phyloP scores from a whole-genome alignment of 2,888 invertebrate species.

The Sphaerophoria rueppellii region DNA sequence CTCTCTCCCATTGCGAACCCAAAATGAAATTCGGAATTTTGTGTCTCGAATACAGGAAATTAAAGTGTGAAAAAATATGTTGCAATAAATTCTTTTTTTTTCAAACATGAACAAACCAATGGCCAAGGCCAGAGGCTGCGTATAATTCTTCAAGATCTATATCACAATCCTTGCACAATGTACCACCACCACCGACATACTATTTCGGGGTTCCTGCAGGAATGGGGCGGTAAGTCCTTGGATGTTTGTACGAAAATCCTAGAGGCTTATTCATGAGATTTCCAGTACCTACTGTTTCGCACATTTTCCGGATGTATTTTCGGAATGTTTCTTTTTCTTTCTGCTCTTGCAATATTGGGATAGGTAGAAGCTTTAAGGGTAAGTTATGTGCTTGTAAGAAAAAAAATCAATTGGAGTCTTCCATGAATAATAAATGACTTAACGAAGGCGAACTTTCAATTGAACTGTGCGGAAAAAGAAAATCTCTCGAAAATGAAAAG shows the following conservation, averaged over 20 bases:
- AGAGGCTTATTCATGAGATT: neutral
- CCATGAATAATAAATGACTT: no score
- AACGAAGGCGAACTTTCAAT: no score
- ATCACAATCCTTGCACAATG: neutral
- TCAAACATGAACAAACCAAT: neutral
- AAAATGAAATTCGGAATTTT: neutral
- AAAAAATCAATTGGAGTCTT: neutral
- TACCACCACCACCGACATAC: neutral
- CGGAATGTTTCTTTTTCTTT: neutral
- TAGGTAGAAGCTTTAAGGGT: neutral
- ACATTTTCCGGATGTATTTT: constrained; percentile 17
- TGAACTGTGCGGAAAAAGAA: no score
- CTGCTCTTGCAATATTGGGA: neutral
- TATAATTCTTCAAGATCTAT: constrained; percentile 19
- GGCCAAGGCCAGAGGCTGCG: constrained; percentile 1
- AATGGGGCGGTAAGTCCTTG: neutral
- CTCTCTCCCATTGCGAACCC: neutral
- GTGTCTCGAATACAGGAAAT: neutral
- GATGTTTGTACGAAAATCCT: constrained; percentile 3
- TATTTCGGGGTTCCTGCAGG: neutral
- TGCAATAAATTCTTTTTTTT: neutral
- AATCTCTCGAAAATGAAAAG: no score
- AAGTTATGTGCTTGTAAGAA: neutral
- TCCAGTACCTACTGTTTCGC: constrained; percentile 4
- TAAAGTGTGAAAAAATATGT: constrained; percentile 27